A percentile compares a stretch with the other conserved stretches of the same genome.
Evolutionary conservation across 2,113 vertebrate species (phyloP).

Genomic region (Lonchura striata): DNA sequence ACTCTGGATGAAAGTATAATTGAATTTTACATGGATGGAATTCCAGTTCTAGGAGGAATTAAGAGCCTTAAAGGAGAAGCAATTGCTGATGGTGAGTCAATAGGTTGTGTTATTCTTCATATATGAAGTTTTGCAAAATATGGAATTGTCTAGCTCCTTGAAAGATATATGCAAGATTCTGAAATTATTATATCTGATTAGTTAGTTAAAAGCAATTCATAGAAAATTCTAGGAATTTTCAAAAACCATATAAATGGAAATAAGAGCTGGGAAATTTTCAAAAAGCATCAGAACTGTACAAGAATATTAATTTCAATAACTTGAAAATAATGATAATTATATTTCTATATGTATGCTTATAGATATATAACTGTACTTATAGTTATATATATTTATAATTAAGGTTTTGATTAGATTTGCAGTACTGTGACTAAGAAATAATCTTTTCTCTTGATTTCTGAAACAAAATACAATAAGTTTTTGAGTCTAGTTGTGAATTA

Average conservation of each 20-base stretch:
- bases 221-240: background rate
- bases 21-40: conserved; percentile 91
- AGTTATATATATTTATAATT: background rate
- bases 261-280: background rate
- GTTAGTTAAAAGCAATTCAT: background rate
- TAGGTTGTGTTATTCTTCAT: background rate
- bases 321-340: background rate
- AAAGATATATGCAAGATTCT: background rate
- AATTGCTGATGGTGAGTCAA: conserved; percentile 85
- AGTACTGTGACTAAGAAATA: background rate
- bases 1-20: conserved; percentile 89
- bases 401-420: background rate
- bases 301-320: background rate
- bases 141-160: background rate
- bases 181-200: background rate
- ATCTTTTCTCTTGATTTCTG: background rate
- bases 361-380: background rate
- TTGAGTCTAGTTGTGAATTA: background rate
- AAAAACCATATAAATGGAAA: background rate
- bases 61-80: conserved; percentile 91
- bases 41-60: conserved; percentile 79
- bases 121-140: background rate
- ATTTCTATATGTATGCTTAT: background rate
- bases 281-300: background rate
- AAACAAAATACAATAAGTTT: background rate